These are phyloP conservation scores for Nomada goodeniana DNA, from an alignment of 2,888 invertebrate species.

Conservation along the genomic window DNA sequence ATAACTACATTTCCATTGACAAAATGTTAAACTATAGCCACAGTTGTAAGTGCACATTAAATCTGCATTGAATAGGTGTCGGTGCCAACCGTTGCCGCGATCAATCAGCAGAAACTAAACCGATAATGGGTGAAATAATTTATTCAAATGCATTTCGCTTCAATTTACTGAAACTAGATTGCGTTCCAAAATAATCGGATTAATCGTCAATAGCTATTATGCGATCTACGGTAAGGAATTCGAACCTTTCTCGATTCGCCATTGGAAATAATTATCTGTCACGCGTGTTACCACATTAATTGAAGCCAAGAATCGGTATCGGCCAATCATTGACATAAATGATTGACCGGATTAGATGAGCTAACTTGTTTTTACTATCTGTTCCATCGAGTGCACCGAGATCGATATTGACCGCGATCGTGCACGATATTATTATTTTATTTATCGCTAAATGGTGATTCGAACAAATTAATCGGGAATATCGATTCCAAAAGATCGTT, in stretches of 20 bases:
- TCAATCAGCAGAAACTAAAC: too few species aligned
- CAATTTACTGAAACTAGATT: constrained; percentile 30
- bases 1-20: too few species aligned
- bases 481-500: neutral
- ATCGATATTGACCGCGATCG: constrained; percentile 2
- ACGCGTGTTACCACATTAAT: constrained; percentile 20
- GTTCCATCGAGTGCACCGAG: constrained; percentile 4
- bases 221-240: constrained; percentile 41
- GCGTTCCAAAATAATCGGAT: constrained; percentile 41
- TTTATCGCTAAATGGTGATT: neutral
- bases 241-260: constrained; percentile 40
- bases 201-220: constrained; percentile 32
- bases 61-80: too few species aligned
- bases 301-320: constrained; percentile 26
- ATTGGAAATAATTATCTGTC: constrained; percentile 26
- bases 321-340: constrained; percentile 22
- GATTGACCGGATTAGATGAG: neutral
- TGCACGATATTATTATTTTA: constrained; percentile 4
- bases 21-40: too few species aligned
- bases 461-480: neutral
- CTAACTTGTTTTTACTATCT: neutral
- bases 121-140: constrained; percentile 31
- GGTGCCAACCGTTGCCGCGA: too few species aligned
- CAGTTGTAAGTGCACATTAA: too few species aligned
- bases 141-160: constrained; percentile 42